These are phyloP conservation scores for Scaptomyza cyrtandrae DNA, from an alignment of 2,888 invertebrate genomes.

Conservation along the genomic window DNA sequence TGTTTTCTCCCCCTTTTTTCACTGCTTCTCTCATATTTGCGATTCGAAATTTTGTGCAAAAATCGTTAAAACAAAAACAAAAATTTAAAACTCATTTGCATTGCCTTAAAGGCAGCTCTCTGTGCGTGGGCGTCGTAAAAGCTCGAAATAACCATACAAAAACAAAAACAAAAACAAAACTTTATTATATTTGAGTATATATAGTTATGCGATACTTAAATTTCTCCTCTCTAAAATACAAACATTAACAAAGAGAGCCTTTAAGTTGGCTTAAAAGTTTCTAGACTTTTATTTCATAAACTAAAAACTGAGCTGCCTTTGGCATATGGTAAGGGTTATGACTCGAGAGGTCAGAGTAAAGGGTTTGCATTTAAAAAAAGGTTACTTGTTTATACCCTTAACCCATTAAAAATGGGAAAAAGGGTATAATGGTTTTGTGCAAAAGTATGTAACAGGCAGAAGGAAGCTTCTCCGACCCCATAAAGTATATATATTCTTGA, in stretches of 20 bases:
- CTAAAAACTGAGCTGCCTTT: background rate
- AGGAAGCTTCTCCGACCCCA: no score
- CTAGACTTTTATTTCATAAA: background rate
- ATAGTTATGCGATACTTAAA: conserved; percentile 3
- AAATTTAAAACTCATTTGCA: conserved; percentile 48
- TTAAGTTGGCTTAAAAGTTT: conserved; percentile 11
- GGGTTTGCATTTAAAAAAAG: no score
- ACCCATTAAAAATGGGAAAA: no score
- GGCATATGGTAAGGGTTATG: background rate
- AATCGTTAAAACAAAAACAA: conserved; percentile 25
- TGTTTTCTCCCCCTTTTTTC: background rate
- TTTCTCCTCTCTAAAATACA: conserved; percentile 25
- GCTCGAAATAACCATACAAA: conserved; percentile 11
- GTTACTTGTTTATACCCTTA: no score
- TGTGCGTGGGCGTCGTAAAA: conserved; percentile 47
- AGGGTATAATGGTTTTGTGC: no score
- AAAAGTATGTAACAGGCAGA: no score
- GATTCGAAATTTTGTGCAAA: conserved; percentile 25
- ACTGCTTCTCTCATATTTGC: conserved; percentile 1
- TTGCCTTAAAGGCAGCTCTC: conserved; percentile 35
- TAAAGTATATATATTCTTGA: no score
- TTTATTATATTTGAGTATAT: background rate
- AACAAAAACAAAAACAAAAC: background rate
- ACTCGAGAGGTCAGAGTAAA: no score
- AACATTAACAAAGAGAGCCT: conserved; percentile 1